Evolutionary conservation across 2,113 vertebrate genomes (phyloP), one percentile per base, ranked within the genome.

Genomic region (Ia io): DNA sequence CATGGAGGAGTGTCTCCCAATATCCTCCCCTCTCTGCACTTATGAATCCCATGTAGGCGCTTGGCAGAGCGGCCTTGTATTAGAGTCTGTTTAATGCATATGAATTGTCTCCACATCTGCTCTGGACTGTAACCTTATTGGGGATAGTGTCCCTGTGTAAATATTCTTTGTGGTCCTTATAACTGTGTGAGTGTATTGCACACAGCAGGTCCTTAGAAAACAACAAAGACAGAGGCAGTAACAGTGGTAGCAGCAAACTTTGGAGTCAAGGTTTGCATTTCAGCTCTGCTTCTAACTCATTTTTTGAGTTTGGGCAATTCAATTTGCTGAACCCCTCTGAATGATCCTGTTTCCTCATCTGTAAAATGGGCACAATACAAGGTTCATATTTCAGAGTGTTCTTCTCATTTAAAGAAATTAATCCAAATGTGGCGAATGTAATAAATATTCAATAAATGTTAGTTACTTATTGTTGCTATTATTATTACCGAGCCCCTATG

Each of bases 331-430:
- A 93, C 22, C 2, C 35, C 65, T 69, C 49, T 84, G 25, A 78
- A 82, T 80, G 25, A 78, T 77, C 49, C 20, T 63, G 28, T 65
- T 65, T 79, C 32, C 40, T 94, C 10, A 16, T 93, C 42, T 91
- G 67, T 77, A 77, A 91, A 94, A 80, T 88, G 67, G 44, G 30
- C 16, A 69, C 2, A 83, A 40, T 47, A 71, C 17, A 77, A 87
- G 37, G 7, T 82, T 53, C 59, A 77, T 91, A 51, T 65, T 78
- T 91, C 17, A 70, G 59, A 91, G 32, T 14, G 11, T 84, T 73
- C 77, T 69, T 88, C n/a, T 92, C 63, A 83, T 82, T 80, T 84
- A 70, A 79, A 67, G n/a, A 88, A 76, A 84, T 80, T 32, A 85
- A 85, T 85, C 32, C 25, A 79, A 88, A 84, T 91, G 51, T 77